phyloP scores from a whole-genome alignment of 2,797 vertebrate species.

The Gobionotothen gibberifrons region DNA sequence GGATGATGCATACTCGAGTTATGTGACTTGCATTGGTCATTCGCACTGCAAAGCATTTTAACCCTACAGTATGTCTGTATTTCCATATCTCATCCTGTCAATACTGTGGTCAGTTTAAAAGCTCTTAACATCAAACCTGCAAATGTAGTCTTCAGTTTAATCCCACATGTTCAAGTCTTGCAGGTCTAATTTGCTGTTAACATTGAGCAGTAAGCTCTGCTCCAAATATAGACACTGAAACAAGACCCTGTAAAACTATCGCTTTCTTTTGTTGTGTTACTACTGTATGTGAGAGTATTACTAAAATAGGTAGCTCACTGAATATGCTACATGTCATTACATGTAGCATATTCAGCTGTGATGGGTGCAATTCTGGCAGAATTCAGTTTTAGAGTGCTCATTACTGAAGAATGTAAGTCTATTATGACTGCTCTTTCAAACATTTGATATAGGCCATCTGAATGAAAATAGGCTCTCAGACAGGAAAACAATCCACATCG shows the following conservation, averaged over 20 bases:
- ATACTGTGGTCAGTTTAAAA: background rate
- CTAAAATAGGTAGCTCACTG: background rate
- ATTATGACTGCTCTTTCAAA: slow-evolving; percentile 35
- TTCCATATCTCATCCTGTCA: background rate
- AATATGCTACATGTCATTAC: background rate
- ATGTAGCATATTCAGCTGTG: background rate
- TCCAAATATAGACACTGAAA: background rate
- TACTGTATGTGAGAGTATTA: background rate
- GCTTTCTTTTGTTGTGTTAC: background rate
- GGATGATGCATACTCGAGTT: slow-evolving; percentile 6
- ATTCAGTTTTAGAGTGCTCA: slow-evolving; percentile 24
- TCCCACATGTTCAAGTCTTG: background rate
- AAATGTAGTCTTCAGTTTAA: background rate
- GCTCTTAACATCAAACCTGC: background rate
- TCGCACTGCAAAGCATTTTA: slow-evolving; percentile 1
- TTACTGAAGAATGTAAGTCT: slow-evolving; percentile 48
- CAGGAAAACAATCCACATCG: slow-evolving; percentile 20
- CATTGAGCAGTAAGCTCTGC: background rate
- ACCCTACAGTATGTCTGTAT: background rate
- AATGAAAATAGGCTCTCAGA: slow-evolving; percentile 26
- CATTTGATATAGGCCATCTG: slow-evolving; percentile 27
- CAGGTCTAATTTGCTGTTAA: background rate
- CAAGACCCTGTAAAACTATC: background rate
- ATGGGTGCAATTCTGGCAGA: slow-evolving; percentile 2
- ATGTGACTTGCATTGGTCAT: slow-evolving; percentile 26